phyloP scores from a whole-genome alignment of 2,797 vertebrate genomes.

The Chloroceryle inda region DNA sequence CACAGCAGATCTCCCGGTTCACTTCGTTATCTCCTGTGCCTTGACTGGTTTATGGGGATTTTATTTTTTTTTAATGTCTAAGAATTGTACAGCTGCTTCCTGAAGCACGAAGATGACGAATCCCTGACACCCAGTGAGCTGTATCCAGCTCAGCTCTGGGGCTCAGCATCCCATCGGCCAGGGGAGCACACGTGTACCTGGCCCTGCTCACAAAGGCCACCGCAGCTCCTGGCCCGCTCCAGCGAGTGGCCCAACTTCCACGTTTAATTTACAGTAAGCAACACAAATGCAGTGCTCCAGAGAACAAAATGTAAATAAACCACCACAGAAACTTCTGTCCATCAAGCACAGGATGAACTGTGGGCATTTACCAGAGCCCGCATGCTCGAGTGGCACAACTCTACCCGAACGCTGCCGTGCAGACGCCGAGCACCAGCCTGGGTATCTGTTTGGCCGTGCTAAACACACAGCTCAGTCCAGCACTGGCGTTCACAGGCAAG shows the following conservation, averaged over 20 bases:
- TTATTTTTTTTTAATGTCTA: not conserved
- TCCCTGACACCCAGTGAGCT: not conserved
- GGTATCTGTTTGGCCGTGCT: fast-evolving
- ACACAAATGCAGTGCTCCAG: not conserved
- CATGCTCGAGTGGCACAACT: fast-evolving
- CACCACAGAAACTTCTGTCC: fast-evolving
- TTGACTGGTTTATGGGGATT: no score
- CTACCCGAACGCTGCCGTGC: fast-evolving
- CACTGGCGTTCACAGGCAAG: not conserved
- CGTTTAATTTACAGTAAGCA: fast-evolving
- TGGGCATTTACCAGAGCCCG: fast-evolving
- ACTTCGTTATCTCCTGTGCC: fast-evolving
- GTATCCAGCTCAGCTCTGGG: not conserved
- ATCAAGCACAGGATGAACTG: fast-evolving
- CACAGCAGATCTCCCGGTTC: not conserved
- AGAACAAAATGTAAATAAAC: not conserved
- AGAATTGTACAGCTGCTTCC: no score
- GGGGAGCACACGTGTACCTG: fast-evolving
- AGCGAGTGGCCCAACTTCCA: fast-evolving
- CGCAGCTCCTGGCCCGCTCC: not conserved
- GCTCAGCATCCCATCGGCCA: not conserved
- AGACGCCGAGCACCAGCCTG: not conserved
- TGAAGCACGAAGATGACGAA: not conserved
- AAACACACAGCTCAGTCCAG: fast-evolving
- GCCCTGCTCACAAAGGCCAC: not conserved